Percentiles rank a stretch among this genome's conserved stretches.
Conservation (phyloP, 2,113 vertebrate genomes). For the Zingel zingel region DNA sequence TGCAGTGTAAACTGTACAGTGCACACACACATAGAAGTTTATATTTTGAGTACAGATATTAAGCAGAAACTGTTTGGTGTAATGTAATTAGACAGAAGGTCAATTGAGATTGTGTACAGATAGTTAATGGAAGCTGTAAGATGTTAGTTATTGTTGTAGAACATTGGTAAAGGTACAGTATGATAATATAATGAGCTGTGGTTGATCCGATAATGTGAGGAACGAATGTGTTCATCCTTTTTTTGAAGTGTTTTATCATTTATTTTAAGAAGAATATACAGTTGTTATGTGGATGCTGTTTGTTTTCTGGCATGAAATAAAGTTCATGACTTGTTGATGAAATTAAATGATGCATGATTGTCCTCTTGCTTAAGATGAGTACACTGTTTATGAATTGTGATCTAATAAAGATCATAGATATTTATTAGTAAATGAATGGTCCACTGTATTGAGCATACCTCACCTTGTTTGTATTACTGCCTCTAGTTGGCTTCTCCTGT, state of each 20-base stretch:
- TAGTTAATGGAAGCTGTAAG: slow-evolving; percentile 38
- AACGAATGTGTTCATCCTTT: slow-evolving; percentile 53
- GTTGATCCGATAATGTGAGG: slow-evolving; percentile 23
- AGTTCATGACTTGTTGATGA: slow-evolving; percentile 70
- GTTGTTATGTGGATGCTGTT: slow-evolving; percentile 70
- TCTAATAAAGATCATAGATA: not conserved
- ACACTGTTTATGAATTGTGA: not conserved
- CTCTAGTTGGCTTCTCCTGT: not conserved
- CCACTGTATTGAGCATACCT: not conserved
- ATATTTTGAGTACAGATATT: slow-evolving; percentile 69
- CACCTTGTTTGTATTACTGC: not conserved
- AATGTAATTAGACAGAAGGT: slow-evolving; percentile 10
- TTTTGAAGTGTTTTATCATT: slow-evolving; percentile 47
- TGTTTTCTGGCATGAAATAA: slow-evolving; percentile 82
- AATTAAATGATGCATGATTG: not conserved
- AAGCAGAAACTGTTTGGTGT: slow-evolving; percentile 37
- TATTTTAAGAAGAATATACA: slow-evolving; percentile 61
- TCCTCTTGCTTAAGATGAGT: not conserved
- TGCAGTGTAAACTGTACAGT: slow-evolving; percentile 29
- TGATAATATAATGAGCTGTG: slow-evolving; percentile 29
- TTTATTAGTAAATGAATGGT: not conserved
- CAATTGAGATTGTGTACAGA: slow-evolving; percentile 46
- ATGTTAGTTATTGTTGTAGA: slow-evolving; percentile 56
- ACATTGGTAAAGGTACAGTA: slow-evolving; percentile 63
- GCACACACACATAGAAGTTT: slow-evolving; percentile 55